Base-by-base conservation (phyloP, 2,888 invertebrate genomes). In the Nemapogon koenigi region DNA sequence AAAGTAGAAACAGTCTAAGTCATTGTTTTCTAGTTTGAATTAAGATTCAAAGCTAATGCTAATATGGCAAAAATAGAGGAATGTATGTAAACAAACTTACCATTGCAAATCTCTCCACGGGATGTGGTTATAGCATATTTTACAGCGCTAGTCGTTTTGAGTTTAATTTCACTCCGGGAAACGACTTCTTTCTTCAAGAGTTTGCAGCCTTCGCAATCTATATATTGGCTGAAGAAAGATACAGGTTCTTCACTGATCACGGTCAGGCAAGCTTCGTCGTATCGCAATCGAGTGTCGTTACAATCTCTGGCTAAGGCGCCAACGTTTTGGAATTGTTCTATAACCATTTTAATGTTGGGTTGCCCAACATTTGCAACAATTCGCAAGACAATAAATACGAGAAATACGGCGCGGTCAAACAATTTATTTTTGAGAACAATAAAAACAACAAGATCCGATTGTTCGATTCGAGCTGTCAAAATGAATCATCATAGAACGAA, bases 251-350 rank as follows among this genome's bases (percentile, higher is more conserved):
- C 50, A 6, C 71, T 59, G 26, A 59, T 44, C 36, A 80, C 59
- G 54, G 68, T 61, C 53, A 79, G 62, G 57, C 80, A 80, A 38
- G 80, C 76, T 51, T 78, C 61, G 46, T 80, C 80, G 43, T 58
- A 68, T 6, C 51, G 56, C 42, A 80, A 51, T 37, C 44, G 62
- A 4, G 52, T 53, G 3, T 55, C 57, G 46, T 61, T 62, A 50
- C 80, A 80, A 19, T 62, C 52, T 16, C 68, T 55, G 41, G 57
- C 50, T 45, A 62, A 64, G 26, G 68, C 52, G 28, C 78, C 78
- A 2, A 79, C 62, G 52, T 80, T 78, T 50, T 70, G 59, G 45
- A 73, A 79, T 46, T 60, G 55, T 3, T 19, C 33, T 18, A 33
- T 13, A 11, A 33, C 11, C 33, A 33, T 33, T 33, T 19, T 33